phyloP scores from a whole-genome alignment of 1,140 invertebrate genomes.

The Luehdorfia chinensis region DNA sequence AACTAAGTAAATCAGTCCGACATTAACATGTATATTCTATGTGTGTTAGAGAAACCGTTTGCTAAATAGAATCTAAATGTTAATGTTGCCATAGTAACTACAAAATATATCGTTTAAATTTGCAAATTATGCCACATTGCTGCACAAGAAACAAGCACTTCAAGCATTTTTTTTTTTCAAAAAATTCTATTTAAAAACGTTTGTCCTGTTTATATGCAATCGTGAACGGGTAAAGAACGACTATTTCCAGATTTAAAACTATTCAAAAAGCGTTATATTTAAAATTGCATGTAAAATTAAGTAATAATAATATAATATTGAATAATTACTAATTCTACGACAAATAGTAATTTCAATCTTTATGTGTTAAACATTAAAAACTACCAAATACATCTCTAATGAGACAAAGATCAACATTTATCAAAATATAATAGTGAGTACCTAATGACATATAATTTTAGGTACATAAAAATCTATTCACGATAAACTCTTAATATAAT shows the following conservation, averaged over 20 bases:
- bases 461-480: constrained; percentile 28
- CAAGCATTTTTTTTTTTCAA: not conserved
- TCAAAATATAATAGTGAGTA: constrained; percentile 46
- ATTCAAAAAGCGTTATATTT: not conserved
- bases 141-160: constrained; percentile 13
- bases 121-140: constrained; percentile 18
- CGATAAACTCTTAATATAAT: constrained; percentile 27
- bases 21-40: constrained; percentile 41
- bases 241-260: constrained; percentile 5
- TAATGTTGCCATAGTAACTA: constrained; percentile 45
- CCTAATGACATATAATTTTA: constrained; percentile 22
- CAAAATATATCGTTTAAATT: constrained; percentile 24
- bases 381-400: constrained; percentile 20
- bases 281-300: not conserved
- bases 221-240: too few species aligned
- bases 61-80: constrained; percentile 40
- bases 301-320: not conserved
- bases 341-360: constrained; percentile 1
- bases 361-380: not conserved
- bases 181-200: too few species aligned
- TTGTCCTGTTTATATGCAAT: too few species aligned
- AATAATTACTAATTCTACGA: not conserved
- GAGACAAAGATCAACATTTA: constrained; percentile 37
- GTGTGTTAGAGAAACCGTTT: constrained; percentile 13
- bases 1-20: constrained; percentile 46